A percentile compares a stretch with the other conserved stretches of the same genome.
phyloP scores from a whole-genome alignment of 2,888 invertebrate genomes.

The Neria commutata region DNA sequence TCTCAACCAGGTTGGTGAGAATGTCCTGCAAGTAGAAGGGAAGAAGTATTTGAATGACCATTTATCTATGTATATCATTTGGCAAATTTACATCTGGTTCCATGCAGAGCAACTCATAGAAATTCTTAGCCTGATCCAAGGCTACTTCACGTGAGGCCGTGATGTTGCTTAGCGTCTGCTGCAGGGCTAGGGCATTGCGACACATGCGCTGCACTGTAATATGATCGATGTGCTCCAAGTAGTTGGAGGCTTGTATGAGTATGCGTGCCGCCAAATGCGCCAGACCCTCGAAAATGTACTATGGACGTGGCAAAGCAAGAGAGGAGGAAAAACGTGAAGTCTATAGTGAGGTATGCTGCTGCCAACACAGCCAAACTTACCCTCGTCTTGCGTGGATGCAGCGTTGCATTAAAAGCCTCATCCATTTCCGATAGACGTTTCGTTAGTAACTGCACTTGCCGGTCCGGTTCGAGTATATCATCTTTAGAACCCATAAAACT shows the following conservation, averaged over 20 bases:
- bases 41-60: neutral
- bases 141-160: slow-evolving; percentile 82
- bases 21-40: slow-evolving; percentile 72
- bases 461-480: slow-evolving; percentile 78
- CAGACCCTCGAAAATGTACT: slow-evolving; percentile 91
- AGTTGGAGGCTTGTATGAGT: slow-evolving; percentile 80
- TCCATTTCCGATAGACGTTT: slow-evolving; percentile 79
- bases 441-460: slow-evolving; percentile 77
- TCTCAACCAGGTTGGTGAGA: slow-evolving; percentile 80
- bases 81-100: slow-evolving; percentile 78
- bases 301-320: slow-evolving; percentile 30
- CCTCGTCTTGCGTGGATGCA: slow-evolving; percentile 79
- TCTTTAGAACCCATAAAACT: slow-evolving; percentile 64
- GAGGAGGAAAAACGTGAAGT: too few species aligned
- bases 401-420: slow-evolving; percentile 75
- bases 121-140: slow-evolving; percentile 86
- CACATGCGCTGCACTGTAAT: slow-evolving; percentile 84
- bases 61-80: neutral
- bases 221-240: slow-evolving; percentile 80
- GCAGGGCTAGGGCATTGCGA: slow-evolving; percentile 82
- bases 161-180: slow-evolving; percentile 84
- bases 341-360: too few species aligned
- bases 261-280: slow-evolving; percentile 80
- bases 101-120: slow-evolving; percentile 84
- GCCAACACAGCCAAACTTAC: slow-evolving; percentile 62